phyloP scores from a whole-genome alignment of 1,140 invertebrate species.

The Euura lappo region DNA sequence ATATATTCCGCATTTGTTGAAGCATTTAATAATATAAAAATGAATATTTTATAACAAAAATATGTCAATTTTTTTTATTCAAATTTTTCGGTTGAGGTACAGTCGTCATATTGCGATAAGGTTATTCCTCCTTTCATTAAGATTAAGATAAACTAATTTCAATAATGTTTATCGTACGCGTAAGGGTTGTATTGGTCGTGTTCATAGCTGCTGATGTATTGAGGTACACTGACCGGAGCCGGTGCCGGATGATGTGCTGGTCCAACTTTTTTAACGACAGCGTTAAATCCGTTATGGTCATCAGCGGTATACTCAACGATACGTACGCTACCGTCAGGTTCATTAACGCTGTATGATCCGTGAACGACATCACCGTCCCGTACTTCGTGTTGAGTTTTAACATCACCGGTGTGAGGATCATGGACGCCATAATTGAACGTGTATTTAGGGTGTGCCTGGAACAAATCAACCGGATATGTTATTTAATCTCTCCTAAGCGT shows the following conservation, averaged over 20 bases:
- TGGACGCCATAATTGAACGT: conserved; percentile 63
- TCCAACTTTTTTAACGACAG: conserved; percentile 61
- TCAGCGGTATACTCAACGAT: conserved; percentile 64
- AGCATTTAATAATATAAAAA: too few species aligned
- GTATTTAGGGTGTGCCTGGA: conserved; percentile 60
- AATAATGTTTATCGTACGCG: conserved; percentile 53
- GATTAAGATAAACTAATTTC: not conserved
- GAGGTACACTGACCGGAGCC: conserved; percentile 39
- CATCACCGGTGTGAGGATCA: conserved; percentile 62
- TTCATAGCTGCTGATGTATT: conserved; percentile 40
- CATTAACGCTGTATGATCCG: conserved; percentile 62
- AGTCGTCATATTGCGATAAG: too few species aligned
- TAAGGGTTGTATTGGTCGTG: conserved; percentile 54
- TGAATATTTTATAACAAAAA: too few species aligned
- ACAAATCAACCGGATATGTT: conserved; percentile 20
- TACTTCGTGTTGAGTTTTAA: conserved; percentile 62
- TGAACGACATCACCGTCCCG: conserved; percentile 62
- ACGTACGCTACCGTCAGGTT: conserved; percentile 61
- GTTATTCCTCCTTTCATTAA: too few species aligned
- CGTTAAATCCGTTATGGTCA: conserved; percentile 63
- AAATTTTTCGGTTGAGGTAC: too few species aligned
- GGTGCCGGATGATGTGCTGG: conserved; percentile 56
- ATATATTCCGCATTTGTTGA: too few species aligned
- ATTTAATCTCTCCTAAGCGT: too few species aligned
- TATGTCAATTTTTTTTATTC: too few species aligned